Evolutionary conservation across 2,888 invertebrate species (phyloP).

Genomic region (Aromia moschata): DNA sequence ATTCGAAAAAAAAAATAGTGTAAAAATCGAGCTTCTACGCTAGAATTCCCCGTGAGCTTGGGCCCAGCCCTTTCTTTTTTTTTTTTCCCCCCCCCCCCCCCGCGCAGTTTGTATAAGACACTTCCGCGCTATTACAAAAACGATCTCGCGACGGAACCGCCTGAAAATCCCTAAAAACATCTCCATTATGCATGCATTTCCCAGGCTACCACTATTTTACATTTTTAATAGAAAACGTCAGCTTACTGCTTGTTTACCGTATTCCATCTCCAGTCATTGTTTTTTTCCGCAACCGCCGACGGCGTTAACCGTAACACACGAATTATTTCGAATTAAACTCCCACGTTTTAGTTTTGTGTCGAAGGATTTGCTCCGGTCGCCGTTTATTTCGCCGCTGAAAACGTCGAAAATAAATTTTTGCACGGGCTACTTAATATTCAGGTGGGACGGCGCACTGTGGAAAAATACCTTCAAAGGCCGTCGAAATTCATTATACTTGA

Average conservation of each 20-base stretch:
- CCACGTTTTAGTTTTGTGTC: constrained; percentile 13
- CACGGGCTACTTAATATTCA: constrained; percentile 16
- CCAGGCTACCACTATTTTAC: constrained; percentile 60
- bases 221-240: constrained; percentile 62
- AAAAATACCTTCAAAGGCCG: no score
- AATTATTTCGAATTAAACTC: constrained; percentile 29
- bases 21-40: no score
- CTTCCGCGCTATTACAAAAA: background rate
- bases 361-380: constrained; percentile 15
- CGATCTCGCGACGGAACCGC: constrained; percentile 1
- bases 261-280: constrained; percentile 39
- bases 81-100: no score
- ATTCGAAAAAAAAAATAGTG: no score
- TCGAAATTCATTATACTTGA: no score
- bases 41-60: no score
- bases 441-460: background rate
- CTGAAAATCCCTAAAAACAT: constrained; percentile 21
- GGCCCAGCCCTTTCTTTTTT: no score
- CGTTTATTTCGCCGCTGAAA: constrained; percentile 15
- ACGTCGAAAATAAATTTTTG: constrained; percentile 14
- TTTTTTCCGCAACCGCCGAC: constrained; percentile 14
- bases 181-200: constrained; percentile 60
- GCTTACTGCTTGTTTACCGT: constrained; percentile 57
- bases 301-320: constrained; percentile 16
- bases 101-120: no score